Percentiles rank a stretch among this genome's conserved stretches.
Evolutionary conservation across 92 coral and sea anemone species (phyloP).

Genomic region (Umimayanthus chanpuru): DNA sequence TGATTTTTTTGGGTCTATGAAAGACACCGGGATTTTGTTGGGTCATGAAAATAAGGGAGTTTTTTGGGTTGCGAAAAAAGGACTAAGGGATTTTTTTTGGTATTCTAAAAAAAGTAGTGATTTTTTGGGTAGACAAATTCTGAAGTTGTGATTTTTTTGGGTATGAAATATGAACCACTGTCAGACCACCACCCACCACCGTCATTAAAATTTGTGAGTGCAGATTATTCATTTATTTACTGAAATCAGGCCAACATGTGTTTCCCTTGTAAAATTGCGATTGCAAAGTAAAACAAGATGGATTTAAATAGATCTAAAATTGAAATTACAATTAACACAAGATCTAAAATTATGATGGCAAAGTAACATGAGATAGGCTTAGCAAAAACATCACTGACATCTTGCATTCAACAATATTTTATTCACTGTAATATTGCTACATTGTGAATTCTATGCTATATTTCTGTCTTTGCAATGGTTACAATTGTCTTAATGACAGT

Average conservation of each 20-base stretch:
- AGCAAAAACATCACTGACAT: not conserved
- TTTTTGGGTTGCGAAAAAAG: no score
- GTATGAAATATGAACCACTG: no score
- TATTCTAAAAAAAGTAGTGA: no score
- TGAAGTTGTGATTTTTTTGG: no score
- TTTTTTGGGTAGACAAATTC: no score
- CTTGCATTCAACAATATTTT: not conserved
- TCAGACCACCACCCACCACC: no score
- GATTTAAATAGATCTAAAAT: not conserved
- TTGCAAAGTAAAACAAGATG: not conserved
- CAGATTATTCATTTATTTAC: not conserved
- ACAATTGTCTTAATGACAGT: not conserved
- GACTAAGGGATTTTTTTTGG: no score
- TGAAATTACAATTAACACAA: no score
- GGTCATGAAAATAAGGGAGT: no score
- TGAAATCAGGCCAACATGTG: not conserved
- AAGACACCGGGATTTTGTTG: no score
- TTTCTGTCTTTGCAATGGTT: not conserved
- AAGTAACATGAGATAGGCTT: not conserved
- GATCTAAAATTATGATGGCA: not conserved
- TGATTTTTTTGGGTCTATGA: no score
- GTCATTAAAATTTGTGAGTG: no score
- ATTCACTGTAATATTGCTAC: not conserved
- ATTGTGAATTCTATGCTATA: not conserved
- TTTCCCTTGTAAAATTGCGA: not conserved